These are phyloP conservation scores for Eulemur coronatus DNA, from an alignment of 2,797 vertebrate genomes.

Conservation along the genomic window DNA sequence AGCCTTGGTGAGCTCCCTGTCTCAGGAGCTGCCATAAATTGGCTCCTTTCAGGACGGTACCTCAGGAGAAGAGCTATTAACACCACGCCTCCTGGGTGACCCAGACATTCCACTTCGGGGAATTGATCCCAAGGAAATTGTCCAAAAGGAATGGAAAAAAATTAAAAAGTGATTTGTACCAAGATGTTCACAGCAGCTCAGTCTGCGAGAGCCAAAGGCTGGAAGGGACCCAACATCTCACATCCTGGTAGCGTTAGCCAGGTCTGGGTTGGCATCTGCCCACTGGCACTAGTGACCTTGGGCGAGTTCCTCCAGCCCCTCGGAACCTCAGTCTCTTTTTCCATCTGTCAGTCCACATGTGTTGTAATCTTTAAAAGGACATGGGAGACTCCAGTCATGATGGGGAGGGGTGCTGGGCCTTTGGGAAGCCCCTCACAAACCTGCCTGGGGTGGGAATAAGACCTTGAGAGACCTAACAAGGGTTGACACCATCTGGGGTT, in stretches of 20 bases:
- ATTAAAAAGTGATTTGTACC: constrained; percentile 48
- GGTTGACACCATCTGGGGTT: not conserved
- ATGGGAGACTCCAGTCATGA: rapidly evolving
- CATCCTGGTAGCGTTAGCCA: not conserved
- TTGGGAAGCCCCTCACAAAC: too few relatives aligned
- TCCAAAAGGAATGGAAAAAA: constrained; percentile 56
- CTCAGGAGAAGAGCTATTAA: not conserved
- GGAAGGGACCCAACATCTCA: not conserved
- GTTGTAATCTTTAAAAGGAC: too few relatives aligned
- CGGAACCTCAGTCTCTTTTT: not conserved
- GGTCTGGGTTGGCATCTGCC: not conserved
- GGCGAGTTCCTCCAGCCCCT: not conserved
- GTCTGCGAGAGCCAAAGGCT: not conserved
- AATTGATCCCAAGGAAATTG: constrained; percentile 59
- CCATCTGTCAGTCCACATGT: rapidly evolving
- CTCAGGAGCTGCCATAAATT: not conserved
- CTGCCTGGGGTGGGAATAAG: not conserved
- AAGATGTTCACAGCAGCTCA: not conserved
- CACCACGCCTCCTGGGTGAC: not conserved
- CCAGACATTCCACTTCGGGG: constrained; percentile 12
- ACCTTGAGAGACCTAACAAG: not conserved
- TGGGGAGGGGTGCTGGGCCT: not conserved
- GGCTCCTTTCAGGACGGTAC: not conserved
- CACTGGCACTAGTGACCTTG: not conserved
- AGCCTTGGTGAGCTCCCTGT: not conserved